Evolutionary conservation across 2,888 invertebrate genomes (phyloP), one percentile per base, ranked within the genome.

Genomic region (Sphinx pinastri): DNA sequence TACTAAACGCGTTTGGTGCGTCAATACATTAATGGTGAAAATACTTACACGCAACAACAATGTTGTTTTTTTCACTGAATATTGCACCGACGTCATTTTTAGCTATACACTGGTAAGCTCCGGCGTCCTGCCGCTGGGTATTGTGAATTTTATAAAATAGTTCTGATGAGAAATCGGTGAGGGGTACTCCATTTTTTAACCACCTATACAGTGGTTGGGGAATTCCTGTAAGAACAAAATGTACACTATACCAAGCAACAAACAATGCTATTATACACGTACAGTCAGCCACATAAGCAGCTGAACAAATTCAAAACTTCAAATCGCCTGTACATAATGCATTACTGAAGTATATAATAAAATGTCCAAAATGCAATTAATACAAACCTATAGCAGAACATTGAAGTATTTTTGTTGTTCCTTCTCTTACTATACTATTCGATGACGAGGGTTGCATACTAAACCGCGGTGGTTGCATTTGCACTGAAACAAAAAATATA

Each of bases 141-240:
- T 96, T 97, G 82, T 96, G 95, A 80, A 99, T 97, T 86, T 97
- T 96, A 92, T 97, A 97, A 88, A 97, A 97, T 80, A 96, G 95
- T 85, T 98, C 97, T 16, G 97, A 96, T 70, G 97, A 96, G 85
- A 97, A 97, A 85, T 98, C 97, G 73, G 95, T 96, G 75, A 98
- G 94, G 69, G 97, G 96, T 71, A 95, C 88, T 58, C 97, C 98
- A 89, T 99, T 97, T 92, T 98, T 98, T 75, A 98, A 94, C 99
- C 99, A 99, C 85, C 97, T 96, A 93, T 98, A 99, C 90, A 97
- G 96, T 54, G 98, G 98, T 83, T 97, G 97, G n/a, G 99, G 99
- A 88, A 97, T 96, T 80, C 98, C 98, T 98, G 94, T 7, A 94
- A 70, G 49, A 52, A 19, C 58, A 54, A 16, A 31, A 13, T 51